Base-by-base conservation (phyloP, 2,888 invertebrate genomes). In the Rhagonycha lutea region DNA sequence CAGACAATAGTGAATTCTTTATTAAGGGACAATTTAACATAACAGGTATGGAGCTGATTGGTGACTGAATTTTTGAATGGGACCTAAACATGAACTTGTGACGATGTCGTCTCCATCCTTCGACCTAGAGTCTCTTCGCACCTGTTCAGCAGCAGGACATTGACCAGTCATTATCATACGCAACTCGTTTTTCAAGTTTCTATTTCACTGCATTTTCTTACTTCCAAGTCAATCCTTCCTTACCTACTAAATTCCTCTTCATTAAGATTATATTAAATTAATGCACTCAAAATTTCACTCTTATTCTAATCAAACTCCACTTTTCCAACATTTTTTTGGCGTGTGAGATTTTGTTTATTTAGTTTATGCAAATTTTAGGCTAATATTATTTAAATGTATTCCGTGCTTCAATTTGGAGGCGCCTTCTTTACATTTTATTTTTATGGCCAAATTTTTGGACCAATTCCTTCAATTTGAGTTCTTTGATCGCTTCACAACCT, bases 131-230 rank as follows among this genome's bases (percentile, higher is more conserved):
- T 84, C 84, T 84, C 84, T 86, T 85, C 84, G 86, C 86, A 86
- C 86, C 86, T 86, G 85, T 86, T 84, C 85, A 83, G 82, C 81
- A 82, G 83, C 82, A 83, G 86, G 86, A 84, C 86, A 84, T 85
- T 86, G 86, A 87, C 86, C 86, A 86, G 85, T 80, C 78, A 86
- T 86, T 86, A 86, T 86, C 86, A 86, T 86, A 85, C 84, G 85
- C 85, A 86, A 87, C 87, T 83, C 85, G 87, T 86, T 85, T 85
- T 86, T 86, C 87, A 86, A 87, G 87, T 87, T 87, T 87, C 85
- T 85, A 85, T 85, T 85, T 85, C 84, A 84, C 83, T 83, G 82
- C 81, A 78, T 81, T 80, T 77, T 79, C 71, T 73, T 75, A 70
- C 74, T 78, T 75, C 47, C 72, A 74, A 76, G 68, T 74, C 73